Evolutionary conservation across 2,888 invertebrate species (phyloP).

Genomic region (Nipponacmea schrenckii): DNA sequence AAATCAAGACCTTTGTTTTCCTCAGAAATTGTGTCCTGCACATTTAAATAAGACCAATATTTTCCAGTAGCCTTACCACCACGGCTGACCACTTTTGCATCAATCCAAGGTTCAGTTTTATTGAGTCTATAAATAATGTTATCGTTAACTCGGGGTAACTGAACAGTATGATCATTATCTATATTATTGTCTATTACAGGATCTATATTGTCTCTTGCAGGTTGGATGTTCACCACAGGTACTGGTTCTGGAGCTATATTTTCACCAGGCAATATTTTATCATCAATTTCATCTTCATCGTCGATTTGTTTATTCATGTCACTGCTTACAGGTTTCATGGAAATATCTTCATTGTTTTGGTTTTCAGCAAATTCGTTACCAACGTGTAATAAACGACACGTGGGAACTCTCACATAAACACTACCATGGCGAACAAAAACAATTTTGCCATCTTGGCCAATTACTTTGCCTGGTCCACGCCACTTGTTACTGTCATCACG

Average conservation of each 20-base stretch:
- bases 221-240: too few relatives aligned
- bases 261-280: not conserved
- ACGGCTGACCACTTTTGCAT: slow-evolving; percentile 8
- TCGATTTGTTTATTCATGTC: not conserved
- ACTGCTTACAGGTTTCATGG: too few relatives aligned
- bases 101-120: not conserved
- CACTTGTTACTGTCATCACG: slow-evolving; percentile 20
- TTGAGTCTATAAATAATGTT: not conserved
- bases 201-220: not conserved
- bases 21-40: not conserved
- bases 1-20: slow-evolving; percentile 14
- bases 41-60: slow-evolving; percentile 10
- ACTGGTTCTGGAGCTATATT: not conserved
- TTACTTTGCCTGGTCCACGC: slow-evolving; percentile 34
- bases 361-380: slow-evolving; percentile 10
- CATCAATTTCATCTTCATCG: not conserved
- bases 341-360: not conserved
- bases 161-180: not conserved
- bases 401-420: slow-evolving; percentile 26
- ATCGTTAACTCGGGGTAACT: slow-evolving; percentile 4
- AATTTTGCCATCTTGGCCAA: slow-evolving; percentile 33
- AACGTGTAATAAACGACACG: slow-evolving; percentile 19
- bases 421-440: slow-evolving; percentile 30
- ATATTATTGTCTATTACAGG: too few relatives aligned
- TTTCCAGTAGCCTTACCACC: slow-evolving; percentile 20